These are phyloP conservation scores for Pseudomyrmex dendroicus DNA, from an alignment of 1,140 invertebrate species.

Conservation along the genomic window DNA sequence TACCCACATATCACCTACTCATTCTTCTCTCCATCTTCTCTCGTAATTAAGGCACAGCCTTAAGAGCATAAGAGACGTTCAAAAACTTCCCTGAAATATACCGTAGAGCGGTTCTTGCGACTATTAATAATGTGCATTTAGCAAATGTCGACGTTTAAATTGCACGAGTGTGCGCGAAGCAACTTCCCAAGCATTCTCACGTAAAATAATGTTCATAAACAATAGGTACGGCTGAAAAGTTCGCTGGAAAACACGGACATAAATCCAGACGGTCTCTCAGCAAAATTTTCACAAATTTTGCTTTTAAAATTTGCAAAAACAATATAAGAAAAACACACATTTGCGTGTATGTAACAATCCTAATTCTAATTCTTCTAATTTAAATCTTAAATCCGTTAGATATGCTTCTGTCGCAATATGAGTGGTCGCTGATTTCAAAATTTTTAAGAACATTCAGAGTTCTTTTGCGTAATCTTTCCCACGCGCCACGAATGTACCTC, in stretches of 20 bases:
- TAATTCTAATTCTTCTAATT: too few relatives aligned
- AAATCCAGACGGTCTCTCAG: too few relatives aligned
- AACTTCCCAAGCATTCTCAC: slow-evolving; percentile 62
- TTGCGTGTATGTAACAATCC: too few relatives aligned
- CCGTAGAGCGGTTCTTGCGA: slow-evolving; percentile 28
- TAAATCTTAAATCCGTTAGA: too few relatives aligned
- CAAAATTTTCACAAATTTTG: neutral
- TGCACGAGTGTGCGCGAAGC: slow-evolving; percentile 1
- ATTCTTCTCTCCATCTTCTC: slow-evolving; percentile 35
- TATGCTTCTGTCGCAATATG: too few relatives aligned
- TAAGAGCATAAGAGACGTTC: slow-evolving; percentile 2
- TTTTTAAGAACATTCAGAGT: slow-evolving; percentile 23
- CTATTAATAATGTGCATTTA: slow-evolving; percentile 57
- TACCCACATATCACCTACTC: slow-evolving; percentile 37
- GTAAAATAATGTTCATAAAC: slow-evolving; percentile 13
- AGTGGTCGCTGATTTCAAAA: neutral
- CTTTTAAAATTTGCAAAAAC: neutral
- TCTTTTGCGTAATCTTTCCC: slow-evolving; percentile 42
- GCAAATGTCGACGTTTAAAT: slow-evolving; percentile 50
- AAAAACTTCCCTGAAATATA: slow-evolving; percentile 41
- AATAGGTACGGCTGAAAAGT: neutral
- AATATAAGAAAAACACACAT: too few relatives aligned
- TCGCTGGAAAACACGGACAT: neutral
- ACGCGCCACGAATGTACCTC: slow-evolving; percentile 14
- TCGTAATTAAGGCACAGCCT: slow-evolving; percentile 23